phyloP scores from a whole-genome alignment of 2,888 invertebrate species.

The Schizaphis graminum region DNA sequence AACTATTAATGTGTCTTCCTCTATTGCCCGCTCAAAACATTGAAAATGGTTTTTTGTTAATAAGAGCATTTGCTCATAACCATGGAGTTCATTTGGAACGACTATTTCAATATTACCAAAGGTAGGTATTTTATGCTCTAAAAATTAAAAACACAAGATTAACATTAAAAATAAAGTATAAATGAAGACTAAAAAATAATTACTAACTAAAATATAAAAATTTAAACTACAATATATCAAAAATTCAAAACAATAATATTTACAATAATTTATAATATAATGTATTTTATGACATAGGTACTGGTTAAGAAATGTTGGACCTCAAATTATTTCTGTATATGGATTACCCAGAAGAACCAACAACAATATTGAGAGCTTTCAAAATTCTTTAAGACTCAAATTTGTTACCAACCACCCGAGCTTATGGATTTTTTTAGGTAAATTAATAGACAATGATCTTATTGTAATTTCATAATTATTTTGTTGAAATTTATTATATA shows the following conservation, averaged over 20 bases:
- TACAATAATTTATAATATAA: no score
- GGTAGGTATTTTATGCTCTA: background rate
- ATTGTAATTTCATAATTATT: background rate
- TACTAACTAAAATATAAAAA: no score
- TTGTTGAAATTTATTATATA: background rate
- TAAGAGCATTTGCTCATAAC: background rate
- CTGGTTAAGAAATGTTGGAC: no score
- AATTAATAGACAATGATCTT: background rate
- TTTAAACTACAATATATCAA: no score
- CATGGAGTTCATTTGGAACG: slow-evolving; percentile 8
- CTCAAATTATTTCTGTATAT: no score
- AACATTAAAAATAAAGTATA: no score
- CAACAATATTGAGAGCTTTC: background rate
- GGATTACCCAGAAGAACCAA: no score
- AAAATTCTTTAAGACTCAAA: background rate
- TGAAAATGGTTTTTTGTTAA: background rate
- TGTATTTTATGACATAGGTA: no score
- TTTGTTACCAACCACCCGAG: background rate
- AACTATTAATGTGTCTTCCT: background rate
- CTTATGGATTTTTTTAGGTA: slow-evolving; percentile 1
- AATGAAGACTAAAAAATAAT: no score
- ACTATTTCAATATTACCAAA: slow-evolving; percentile 14
- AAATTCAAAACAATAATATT: no score
- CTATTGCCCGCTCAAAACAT: no score
- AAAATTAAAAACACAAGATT: no score